A percentile compares a stretch with the other conserved stretches of the same genome.
phyloP scores from a whole-genome alignment of 2,888 invertebrate genomes.

The Atrina japonica region DNA sequence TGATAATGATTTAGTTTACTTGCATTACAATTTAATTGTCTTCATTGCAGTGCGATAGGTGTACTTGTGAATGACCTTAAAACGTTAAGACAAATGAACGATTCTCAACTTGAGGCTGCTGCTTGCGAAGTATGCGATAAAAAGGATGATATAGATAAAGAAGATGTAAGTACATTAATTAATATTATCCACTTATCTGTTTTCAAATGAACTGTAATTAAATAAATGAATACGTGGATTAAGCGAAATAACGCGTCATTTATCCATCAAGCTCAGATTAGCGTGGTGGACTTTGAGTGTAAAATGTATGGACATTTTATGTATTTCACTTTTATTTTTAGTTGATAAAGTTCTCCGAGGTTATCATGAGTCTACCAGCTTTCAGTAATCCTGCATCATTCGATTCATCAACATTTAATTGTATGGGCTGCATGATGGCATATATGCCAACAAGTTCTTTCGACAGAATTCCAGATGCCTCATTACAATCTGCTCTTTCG shows the following conservation, averaged over 20 bases:
- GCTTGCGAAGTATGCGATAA: conserved; percentile 40
- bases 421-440: conserved; percentile 37
- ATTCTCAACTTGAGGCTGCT: conserved; percentile 31
- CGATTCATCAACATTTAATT: conserved; percentile 32
- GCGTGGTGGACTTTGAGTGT: too few relatives aligned
- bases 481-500: conserved; percentile 25
- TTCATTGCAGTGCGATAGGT: conserved; percentile 18
- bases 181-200: too few relatives aligned
- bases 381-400: conserved; percentile 35
- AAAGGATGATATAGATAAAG: conserved; percentile 11
- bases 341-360: conserved; percentile 33
- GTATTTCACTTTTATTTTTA: too few relatives aligned
- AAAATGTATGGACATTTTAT: too few relatives aligned
- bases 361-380: conserved; percentile 27
- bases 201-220: too few relatives aligned
- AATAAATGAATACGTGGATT: too few relatives aligned
- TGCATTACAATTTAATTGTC: too few relatives aligned
- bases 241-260: too few relatives aligned
- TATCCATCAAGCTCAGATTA: too few relatives aligned
- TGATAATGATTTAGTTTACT: too few relatives aligned
- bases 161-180: conserved; percentile 38
- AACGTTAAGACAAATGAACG: conserved; percentile 26
- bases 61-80: conserved; percentile 28
- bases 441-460: conserved; percentile 34
- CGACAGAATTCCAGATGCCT: conserved; percentile 24